Percentiles rank a stretch among this genome's conserved stretches.
Evolutionary conservation across 2,888 invertebrate genomes (phyloP).

Genomic region (Taphrorychus bicolor): DNA sequence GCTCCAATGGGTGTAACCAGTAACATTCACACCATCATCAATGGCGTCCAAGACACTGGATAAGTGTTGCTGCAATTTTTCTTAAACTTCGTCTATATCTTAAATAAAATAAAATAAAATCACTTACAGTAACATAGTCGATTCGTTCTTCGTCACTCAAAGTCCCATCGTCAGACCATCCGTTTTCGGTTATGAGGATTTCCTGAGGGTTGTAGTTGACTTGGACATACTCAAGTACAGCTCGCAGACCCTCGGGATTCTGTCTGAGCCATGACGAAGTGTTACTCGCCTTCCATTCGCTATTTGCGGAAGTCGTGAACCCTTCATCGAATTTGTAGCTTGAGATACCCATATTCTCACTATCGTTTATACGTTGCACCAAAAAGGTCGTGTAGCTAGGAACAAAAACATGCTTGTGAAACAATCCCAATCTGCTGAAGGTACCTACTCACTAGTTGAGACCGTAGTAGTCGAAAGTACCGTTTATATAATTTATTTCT

Average conservation of each 20-base stretch:
- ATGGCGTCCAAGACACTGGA: constrained; percentile 47
- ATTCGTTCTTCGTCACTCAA: constrained; percentile 19
- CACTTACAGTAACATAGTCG: constrained; percentile 19
- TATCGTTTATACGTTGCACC: neutral
- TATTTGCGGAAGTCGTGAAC: neutral
- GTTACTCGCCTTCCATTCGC: neutral
- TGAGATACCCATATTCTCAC: neutral
- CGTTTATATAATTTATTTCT: constrained; percentile 67
- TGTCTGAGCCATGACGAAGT: neutral
- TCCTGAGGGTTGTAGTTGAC: constrained; percentile 22
- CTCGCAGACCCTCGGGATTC: constrained; percentile 12
- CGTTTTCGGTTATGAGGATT: constrained; percentile 29
- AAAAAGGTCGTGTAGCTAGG: neutral
- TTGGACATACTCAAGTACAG: constrained; percentile 9
- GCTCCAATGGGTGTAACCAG: constrained; percentile 67
- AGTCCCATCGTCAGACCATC: constrained; percentile 20
- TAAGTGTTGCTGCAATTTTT: constrained; percentile 52
- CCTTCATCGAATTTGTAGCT: constrained; percentile 3
- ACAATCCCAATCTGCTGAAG: too few relatives aligned
- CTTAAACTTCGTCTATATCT: neutral
- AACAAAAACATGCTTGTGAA: too few relatives aligned
- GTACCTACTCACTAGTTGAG: neutral
- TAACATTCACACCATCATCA: constrained; percentile 59
- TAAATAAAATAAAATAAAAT: neutral
- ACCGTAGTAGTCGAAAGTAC: constrained; percentile 73